These are phyloP conservation scores for Coronaproctus castanopsis DNA, from an alignment of 2,888 invertebrate genomes.

Conservation along the genomic window DNA sequence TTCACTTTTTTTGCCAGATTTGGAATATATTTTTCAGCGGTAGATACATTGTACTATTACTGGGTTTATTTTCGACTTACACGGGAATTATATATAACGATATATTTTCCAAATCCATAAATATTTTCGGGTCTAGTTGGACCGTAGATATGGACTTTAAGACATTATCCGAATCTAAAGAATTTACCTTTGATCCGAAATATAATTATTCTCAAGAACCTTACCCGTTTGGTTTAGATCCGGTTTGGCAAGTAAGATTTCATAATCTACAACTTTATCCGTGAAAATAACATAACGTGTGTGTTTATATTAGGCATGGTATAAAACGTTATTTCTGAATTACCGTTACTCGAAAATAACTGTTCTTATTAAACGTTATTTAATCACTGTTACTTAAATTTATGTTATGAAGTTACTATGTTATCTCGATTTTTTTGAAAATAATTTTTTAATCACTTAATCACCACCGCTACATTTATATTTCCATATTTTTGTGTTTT, in stretches of 20 bases:
- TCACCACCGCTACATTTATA: too few species aligned
- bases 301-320: conserved; percentile 3
- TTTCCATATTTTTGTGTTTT: too few species aligned
- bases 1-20: conserved; percentile 30
- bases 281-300: background rate
- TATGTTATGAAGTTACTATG: too few species aligned
- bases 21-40: conserved; percentile 52
- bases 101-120: conserved; percentile 46
- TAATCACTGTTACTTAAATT: too few species aligned
- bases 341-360: too few species aligned
- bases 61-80: conserved; percentile 54
- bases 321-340: too few species aligned
- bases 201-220: conserved; percentile 30
- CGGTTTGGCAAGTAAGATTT: conserved; percentile 36
- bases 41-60: conserved; percentile 48
- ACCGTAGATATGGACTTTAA: conserved; percentile 25
- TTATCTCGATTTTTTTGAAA: too few species aligned
- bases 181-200: conserved; percentile 31
- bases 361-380: too few species aligned
- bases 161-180: conserved; percentile 19
- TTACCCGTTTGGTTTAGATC: conserved; percentile 51
- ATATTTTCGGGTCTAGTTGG: conserved; percentile 49
- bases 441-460: too few species aligned
- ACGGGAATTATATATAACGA: conserved; percentile 57
- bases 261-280: too few species aligned